Evolutionary conservation across 2,888 invertebrate species (phyloP), one percentile per base, ranked within the genome.

Genomic region (Eristalis intricaria): DNA sequence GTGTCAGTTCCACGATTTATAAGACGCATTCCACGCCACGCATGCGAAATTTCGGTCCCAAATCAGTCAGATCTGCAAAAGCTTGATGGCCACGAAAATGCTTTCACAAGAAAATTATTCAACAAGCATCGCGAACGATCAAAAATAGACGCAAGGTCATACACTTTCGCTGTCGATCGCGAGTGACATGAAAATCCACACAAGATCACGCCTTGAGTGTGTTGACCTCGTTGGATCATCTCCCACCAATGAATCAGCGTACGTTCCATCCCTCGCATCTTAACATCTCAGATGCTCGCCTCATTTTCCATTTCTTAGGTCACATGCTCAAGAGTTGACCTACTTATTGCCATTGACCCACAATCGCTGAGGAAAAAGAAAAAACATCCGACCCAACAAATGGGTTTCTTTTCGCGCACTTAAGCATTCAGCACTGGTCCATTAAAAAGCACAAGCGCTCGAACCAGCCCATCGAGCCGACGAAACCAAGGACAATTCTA

Each of bases 401-500:
- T 80, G 60, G 50, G 68, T 74, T 74, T 80, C 61, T 68, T 63
- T 63, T 74, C 74, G 74, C 80, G 26, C 66, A 63, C 61, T 80
- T 68, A 63, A 74, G 63, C 63, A 80, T 74, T 68, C 73, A 40
- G 74, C 58, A 22, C 69, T 56, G 63, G 15, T 29, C 64, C 38
- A 78, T 70, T 78, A 75, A 22, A 58, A 29, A 19, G 35, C 40
- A 63, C 29, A 63, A 63, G 26, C 15, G 26, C 22, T 23, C 29
- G 15, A 10, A 26, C 15, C 11, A 32, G 4, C 63, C 58, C 58
- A 64, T 38, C 38, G 58, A 64, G 26, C 56, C 23, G 71, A 58
- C 29, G 8, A 50, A 60, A 56, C 56, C 74, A 81, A 69, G 81
- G 74, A 50, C 74, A 64, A 63, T 32, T 50, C 23, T 71, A 68